Conservation (phyloP, 2,797 vertebrate genomes). For the Crocidura indochinensis region DNA sequence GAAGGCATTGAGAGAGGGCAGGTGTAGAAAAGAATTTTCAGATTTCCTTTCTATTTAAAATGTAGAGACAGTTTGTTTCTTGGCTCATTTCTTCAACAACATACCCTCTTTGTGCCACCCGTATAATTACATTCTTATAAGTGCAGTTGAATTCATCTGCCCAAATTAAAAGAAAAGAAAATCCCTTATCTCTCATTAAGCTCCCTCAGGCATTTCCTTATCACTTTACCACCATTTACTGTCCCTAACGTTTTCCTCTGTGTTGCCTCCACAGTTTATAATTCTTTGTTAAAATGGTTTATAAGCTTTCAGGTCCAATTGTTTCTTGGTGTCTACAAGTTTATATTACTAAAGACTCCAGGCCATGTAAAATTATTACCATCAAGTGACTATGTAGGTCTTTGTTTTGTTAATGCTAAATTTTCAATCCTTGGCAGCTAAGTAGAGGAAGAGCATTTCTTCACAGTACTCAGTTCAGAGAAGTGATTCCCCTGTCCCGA, state of each 20-base stretch:
- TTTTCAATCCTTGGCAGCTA: background rate
- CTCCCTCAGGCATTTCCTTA: background rate
- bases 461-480: background rate
- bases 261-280: background rate
- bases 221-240: background rate
- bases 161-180: background rate
- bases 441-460: background rate
- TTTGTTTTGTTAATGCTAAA: background rate
- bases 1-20: background rate
- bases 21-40: background rate
- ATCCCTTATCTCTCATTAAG: background rate
- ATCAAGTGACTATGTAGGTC: background rate
- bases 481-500: no score
- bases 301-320: background rate
- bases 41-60: background rate
- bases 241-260: background rate
- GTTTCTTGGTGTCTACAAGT: background rate
- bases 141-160: background rate
- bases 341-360: background rate
- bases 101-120: background rate
- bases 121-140: background rate
- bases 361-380: background rate
- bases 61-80: no score
- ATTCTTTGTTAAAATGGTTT: slow-evolving; percentile 2
- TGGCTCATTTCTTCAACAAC: no score